Base-by-base conservation (phyloP, 2,113 vertebrate species). In the Macquaria australasica region DNA sequence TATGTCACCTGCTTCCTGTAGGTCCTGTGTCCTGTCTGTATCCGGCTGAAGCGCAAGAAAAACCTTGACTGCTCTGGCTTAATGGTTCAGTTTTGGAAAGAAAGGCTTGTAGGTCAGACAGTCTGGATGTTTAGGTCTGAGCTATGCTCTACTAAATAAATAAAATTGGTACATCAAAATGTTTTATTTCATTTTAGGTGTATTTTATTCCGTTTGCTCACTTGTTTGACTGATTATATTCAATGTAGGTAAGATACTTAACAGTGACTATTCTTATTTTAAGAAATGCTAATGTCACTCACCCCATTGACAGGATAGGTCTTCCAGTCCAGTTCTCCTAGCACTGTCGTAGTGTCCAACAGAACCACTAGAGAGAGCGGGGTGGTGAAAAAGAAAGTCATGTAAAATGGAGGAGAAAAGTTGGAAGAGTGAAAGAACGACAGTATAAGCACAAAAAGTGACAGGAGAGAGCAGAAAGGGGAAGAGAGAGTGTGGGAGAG, bases 301-400 rank as follows among this genome's bases (percentile, higher is more conserved):
- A 99, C 98, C 97, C 98, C 98, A 90, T 99, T 99, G 91, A 99
- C 93, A 77, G 98, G 98, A 93, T 98, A 99, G 28, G 98, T 98
- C 93, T 97, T 99, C 98, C 98, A 99, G 94, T 97, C 97, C 55
- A 98, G 95, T 83, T 99, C 98, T 90, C 98, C 98, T 0, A 98
- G 95, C 72, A 96, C 97, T 86, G 97, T 91, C 77, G 97, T 98
- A 81, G 98, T 99, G 95, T 99, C 98, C 95, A 99, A 96, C 87
- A 99, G 96, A 92, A 99, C 96, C 95, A 99, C 98, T 99, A 67
- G 60, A 81, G 45, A 84, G 63, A 60, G 50, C 0, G 4, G 59
- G 45, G n/a, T n/a, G n/a, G 76, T 18, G 73, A 16, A 59, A 87
- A 43, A 70, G 43, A 88, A 81, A 83, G 66, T 72, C 18, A 72